Evolutionary conservation across 2,797 vertebrate species (phyloP).

Genomic region (Zalophus californianus): DNA sequence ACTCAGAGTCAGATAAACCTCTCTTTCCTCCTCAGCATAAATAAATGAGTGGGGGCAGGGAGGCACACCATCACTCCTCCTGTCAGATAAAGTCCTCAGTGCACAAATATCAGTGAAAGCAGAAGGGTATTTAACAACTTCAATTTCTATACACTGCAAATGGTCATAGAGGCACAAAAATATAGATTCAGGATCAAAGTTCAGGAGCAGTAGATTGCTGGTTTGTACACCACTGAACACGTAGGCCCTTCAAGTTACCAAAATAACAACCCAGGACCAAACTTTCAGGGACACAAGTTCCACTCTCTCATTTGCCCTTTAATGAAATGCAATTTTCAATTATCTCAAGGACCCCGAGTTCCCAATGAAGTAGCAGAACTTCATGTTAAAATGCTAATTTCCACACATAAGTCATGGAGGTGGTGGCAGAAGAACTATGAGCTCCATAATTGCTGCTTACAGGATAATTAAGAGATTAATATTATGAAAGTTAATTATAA

Average conservation of each 20-base stretch:
- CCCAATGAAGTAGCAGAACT: neutral
- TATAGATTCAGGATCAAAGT: neutral
- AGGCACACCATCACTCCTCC: too few species aligned
- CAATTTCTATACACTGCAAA: neutral
- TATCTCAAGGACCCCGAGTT: neutral
- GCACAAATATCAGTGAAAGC: neutral
- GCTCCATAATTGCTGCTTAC: neutral
- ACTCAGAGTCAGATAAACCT: neutral
- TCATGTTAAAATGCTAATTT: slow-evolving; percentile 39
- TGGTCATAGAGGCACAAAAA: neutral
- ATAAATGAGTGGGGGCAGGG: neutral
- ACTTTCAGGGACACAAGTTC: neutral
- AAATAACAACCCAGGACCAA: neutral
- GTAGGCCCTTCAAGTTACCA: neutral
- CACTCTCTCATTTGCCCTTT: neutral
- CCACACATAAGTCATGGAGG: neutral
- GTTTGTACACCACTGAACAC: neutral
- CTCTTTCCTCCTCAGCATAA: neutral
- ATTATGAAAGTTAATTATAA: slow-evolving; percentile 68
- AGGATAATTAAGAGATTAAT: slow-evolving; percentile 69
- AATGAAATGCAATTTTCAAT: neutral
- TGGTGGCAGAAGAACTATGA: neutral
- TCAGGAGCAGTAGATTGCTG: neutral
- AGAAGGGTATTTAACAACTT: neutral
- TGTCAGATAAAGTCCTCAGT: neutral